Conservation (phyloP, 92 coral and sea anemone genomes). For the Palythoa heliodiscus region DNA sequence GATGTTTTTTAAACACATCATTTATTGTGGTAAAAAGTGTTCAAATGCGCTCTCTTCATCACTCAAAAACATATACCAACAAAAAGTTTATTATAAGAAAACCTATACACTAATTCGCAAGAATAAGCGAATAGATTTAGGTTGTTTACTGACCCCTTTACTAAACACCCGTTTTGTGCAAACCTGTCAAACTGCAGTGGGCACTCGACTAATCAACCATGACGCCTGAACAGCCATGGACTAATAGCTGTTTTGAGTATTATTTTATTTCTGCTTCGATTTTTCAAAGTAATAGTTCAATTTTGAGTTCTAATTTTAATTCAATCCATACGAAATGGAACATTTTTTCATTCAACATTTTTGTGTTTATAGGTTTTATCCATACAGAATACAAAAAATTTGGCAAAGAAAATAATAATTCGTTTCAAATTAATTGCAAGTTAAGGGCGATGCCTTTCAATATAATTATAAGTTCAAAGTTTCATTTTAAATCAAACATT, state of each 20-base stretch:
- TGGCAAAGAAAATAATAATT: background rate
- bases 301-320: background rate
- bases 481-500: background rate
- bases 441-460: background rate
- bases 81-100: background rate
- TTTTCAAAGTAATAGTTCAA: background rate
- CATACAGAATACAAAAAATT: background rate
- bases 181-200: slow-evolving; percentile 15
- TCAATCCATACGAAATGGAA: background rate
- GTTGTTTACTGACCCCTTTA: background rate
- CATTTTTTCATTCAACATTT: background rate
- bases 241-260: background rate
- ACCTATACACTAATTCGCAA: background rate
- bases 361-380: background rate
- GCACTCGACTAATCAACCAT: slow-evolving; percentile 19
- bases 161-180: background rate
- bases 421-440: background rate
- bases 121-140: background rate
- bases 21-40: no score
- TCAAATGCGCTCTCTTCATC: background rate
- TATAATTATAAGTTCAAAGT: background rate
- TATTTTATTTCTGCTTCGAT: background rate
- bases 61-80: background rate
- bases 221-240: background rate
- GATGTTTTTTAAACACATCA: background rate